Percentiles rank a stretch among this genome's conserved stretches.
Evolutionary conservation across 2,888 invertebrate species (phyloP).

Genomic region (Philopedon plagiatum): DNA sequence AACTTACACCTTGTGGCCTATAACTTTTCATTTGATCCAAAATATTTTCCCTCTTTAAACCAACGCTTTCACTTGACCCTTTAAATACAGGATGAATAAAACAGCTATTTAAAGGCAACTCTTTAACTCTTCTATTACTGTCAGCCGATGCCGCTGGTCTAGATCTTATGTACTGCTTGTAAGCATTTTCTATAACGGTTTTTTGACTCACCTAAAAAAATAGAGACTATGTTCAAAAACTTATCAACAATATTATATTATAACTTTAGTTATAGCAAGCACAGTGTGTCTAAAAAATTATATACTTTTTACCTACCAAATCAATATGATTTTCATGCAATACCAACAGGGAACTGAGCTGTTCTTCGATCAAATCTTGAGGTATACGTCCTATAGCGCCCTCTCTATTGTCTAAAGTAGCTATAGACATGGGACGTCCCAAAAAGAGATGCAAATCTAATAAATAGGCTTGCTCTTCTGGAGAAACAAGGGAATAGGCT

Average conservation of each 20-base stretch:
- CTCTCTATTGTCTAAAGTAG: constrained; percentile 67
- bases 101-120: constrained; percentile 72
- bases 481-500: constrained; percentile 90
- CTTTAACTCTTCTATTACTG: constrained; percentile 89
- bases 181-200: constrained; percentile 86
- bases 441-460: constrained; percentile 96
- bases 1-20: constrained; percentile 79
- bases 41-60: constrained; percentile 67
- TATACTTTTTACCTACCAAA: constrained; percentile 73
- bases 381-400: constrained; percentile 87
- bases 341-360: constrained; percentile 81
- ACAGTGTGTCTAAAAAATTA: constrained; percentile 1
- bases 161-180: constrained; percentile 90
- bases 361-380: constrained; percentile 85
- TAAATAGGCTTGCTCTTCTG: constrained; percentile 93
- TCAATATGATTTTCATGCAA: constrained; percentile 83
- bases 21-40: constrained; percentile 82
- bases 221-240: too few species aligned
- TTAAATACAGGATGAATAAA: constrained; percentile 78
- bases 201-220: constrained; percentile 72
- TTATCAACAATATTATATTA: too few species aligned
- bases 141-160: constrained; percentile 91
- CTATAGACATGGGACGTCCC: constrained; percentile 79
- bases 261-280: too few species aligned
- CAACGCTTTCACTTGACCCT: constrained; percentile 63